Conservation (phyloP, 2,888 invertebrate species). For the Formica aserva region DNA sequence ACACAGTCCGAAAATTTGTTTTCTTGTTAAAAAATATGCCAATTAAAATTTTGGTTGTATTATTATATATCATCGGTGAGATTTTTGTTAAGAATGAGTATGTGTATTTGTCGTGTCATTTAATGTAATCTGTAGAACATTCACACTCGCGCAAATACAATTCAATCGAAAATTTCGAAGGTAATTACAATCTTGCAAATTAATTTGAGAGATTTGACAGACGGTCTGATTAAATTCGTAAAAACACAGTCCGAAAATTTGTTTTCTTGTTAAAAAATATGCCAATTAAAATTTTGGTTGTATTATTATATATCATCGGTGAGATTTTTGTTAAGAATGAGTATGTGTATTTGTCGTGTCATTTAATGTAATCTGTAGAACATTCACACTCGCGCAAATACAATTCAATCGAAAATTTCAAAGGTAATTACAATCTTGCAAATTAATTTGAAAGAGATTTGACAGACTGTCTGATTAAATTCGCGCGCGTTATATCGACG, state of each 20-base stretch:
- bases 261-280: no score
- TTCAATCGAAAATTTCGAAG: neutral
- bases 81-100: neutral
- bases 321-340: neutral
- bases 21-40: no score
- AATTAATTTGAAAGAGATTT: neutral
- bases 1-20: no score
- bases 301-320: neutral
- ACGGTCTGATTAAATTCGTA: conserved; percentile 25
- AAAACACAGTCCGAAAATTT: no score
- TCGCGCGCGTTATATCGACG: neutral
- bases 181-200: neutral
- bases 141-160: neutral
- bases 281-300: no score
- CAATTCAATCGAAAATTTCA: neutral
- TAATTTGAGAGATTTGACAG: neutral
- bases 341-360: no score
- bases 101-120: no score
- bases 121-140: neutral
- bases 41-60: no score
- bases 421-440: neutral
- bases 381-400: no score
- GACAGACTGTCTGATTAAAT: conserved; percentile 10
- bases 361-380: no score
- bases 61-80: neutral